Percentiles rank a stretch among this genome's conserved stretches.
phyloP scores from a whole-genome alignment of 2,797 vertebrate genomes.

The Antennarius maculatus region DNA sequence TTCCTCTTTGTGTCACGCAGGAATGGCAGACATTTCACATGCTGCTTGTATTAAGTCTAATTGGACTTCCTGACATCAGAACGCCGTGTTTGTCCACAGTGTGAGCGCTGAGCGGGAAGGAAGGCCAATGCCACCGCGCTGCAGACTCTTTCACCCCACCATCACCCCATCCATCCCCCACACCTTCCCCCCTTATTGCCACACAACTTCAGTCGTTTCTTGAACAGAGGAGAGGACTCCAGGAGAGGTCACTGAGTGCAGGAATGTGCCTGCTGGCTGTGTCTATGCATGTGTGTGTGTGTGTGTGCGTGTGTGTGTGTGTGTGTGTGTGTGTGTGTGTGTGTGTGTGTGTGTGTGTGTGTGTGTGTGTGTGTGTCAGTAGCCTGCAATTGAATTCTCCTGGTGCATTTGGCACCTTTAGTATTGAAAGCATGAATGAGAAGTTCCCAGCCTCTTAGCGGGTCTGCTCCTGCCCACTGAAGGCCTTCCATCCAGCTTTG shows the following conservation, averaged over 20 bases:
- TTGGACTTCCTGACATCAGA: slow-evolving; percentile 67
- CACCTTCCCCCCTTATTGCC: slow-evolving; percentile 24
- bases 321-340: slow-evolving; percentile 24
- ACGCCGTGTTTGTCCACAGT: slow-evolving; percentile 52
- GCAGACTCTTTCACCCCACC: slow-evolving; percentile 33
- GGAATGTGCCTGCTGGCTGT: slow-evolving; percentile 55
- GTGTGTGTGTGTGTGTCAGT: slow-evolving; percentile 22
- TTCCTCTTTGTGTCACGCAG: slow-evolving; percentile 30
- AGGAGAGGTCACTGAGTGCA: slow-evolving; percentile 69
- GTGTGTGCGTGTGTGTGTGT: slow-evolving; percentile 22
- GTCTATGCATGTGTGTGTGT: slow-evolving; percentile 14
- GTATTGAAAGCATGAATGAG: slow-evolving; percentile 32
- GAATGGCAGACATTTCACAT: slow-evolving; percentile 47
- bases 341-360: slow-evolving; percentile 23
- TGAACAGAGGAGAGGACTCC: slow-evolving; percentile 35
- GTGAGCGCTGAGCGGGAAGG: slow-evolving; percentile 31
- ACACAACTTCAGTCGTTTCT: slow-evolving; percentile 46
- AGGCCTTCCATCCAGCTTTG: slow-evolving; percentile 36
- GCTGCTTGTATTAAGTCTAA: slow-evolving; percentile 68
- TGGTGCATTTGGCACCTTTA: slow-evolving; percentile 50
- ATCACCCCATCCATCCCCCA: slow-evolving; percentile 23
- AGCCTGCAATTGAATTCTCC: slow-evolving; percentile 66
- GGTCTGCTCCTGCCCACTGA: slow-evolving; percentile 5
- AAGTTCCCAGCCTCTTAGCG: slow-evolving; percentile 29
- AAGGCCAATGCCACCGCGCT: slow-evolving; percentile 30